Percentiles rank a stretch among this genome's conserved stretches.
These are phyloP conservation scores for Carapus acus DNA, from an alignment of 2,797 vertebrate genomes.

Conservation along the genomic window DNA sequence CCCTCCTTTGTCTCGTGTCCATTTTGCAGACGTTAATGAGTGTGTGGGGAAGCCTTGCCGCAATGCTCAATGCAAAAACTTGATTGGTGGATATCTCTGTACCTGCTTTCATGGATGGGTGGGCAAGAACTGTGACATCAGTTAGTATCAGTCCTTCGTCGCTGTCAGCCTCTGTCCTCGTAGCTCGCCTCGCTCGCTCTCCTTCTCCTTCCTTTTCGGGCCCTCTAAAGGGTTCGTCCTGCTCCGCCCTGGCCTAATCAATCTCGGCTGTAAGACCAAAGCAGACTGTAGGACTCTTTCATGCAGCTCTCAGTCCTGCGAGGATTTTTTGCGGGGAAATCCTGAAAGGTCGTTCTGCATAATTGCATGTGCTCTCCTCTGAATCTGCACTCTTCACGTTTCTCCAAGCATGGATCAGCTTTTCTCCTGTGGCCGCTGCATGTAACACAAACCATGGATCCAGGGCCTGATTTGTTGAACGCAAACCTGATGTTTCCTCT, in stretches of 20 bases:
- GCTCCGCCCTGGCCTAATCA: too few species aligned
- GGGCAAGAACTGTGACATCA: slow-evolving; percentile 93
- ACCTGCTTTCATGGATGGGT: slow-evolving; percentile 93
- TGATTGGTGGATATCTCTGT: slow-evolving; percentile 99
- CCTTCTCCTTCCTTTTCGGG: too few species aligned
- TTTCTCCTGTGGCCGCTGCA: slow-evolving; percentile 27
- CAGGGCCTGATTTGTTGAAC: rapidly evolving
- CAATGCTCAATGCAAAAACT: slow-evolving; percentile 99
- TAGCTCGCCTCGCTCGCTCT: slow-evolving; percentile 4
- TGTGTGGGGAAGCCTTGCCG: slow-evolving; percentile 88
- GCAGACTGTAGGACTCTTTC: background rate
- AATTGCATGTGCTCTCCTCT: slow-evolving; percentile 28
- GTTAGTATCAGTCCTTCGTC: slow-evolving; percentile 79
- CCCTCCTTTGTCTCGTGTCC: slow-evolving; percentile 38
- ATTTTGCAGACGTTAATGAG: slow-evolving; percentile 91
- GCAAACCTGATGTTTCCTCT: background rate
- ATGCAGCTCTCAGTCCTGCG: background rate
- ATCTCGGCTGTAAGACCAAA: background rate
- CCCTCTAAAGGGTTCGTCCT: background rate
- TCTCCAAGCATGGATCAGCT: slow-evolving; percentile 27
- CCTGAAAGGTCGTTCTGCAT: background rate
- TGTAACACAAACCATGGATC: slow-evolving; percentile 1
- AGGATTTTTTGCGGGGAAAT: background rate
- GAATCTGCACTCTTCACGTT: slow-evolving; percentile 13
- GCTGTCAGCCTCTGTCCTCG: too few species aligned